phyloP scores from a whole-genome alignment of 2,888 invertebrate genomes.

The Trimorus sp. region DNA sequence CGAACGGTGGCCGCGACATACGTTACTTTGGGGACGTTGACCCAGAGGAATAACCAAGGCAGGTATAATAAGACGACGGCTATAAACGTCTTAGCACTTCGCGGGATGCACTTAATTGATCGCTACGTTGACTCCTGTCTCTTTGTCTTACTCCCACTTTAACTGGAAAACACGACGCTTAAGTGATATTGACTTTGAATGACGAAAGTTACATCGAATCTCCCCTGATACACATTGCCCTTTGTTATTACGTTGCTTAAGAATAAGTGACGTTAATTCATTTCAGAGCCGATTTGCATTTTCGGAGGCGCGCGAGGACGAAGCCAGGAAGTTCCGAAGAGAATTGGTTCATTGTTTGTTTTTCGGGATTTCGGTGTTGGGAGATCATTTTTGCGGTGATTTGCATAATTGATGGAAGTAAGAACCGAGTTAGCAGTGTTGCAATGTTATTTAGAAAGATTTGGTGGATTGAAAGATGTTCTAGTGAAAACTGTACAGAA shows the following conservation, averaged over 20 bases:
- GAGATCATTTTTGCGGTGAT: too few species aligned
- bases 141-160: conserved; percentile 61
- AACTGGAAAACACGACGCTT: conserved; percentile 30
- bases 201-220: conserved; percentile 42
- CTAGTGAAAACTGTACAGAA: too few species aligned
- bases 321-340: not conserved
- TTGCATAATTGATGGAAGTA: too few species aligned
- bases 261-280: conserved; percentile 24
- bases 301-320: not conserved
- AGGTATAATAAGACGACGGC: conserved; percentile 78
- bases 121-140: conserved; percentile 66
- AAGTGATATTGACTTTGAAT: conserved; percentile 60
- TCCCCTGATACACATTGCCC: conserved; percentile 17
- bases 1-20: conserved; percentile 43
- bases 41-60: conserved; percentile 58
- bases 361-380: too few species aligned
- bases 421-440: too few species aligned
- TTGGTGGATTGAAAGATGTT: too few species aligned
- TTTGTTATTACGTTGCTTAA: conserved; percentile 44
- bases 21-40: conserved; percentile 59
- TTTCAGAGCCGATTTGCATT: conserved; percentile 3
- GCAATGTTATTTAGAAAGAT: too few species aligned
- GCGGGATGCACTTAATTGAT: conserved; percentile 79
- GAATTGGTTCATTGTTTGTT: too few species aligned
- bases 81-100: conserved; percentile 80